Evolutionary conservation across 2,797 vertebrate genomes (phyloP).

Genomic region (Hybognathus amarus): DNA sequence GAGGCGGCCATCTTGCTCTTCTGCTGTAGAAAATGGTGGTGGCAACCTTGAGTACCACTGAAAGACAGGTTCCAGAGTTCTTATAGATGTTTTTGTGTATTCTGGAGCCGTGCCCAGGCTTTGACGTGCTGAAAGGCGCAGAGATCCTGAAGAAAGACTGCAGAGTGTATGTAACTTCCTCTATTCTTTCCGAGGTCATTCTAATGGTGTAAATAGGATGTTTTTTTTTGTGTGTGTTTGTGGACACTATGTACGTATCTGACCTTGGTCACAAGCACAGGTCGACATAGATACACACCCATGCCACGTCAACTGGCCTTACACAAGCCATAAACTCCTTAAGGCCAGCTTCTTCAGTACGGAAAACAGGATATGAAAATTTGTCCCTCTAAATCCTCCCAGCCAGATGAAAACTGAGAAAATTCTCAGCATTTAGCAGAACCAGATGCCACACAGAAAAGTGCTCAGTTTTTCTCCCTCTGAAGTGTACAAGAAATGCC

Average conservation of each 20-base stretch:
- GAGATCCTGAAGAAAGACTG: constrained; percentile 46
- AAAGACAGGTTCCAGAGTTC: constrained; percentile 3
- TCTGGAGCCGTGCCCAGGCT: constrained; percentile 46
- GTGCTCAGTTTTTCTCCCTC: background rate
- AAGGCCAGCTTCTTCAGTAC: constrained; percentile 66
- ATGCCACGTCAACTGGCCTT: constrained; percentile 26
- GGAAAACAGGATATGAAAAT: constrained; percentile 78
- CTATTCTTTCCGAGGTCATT: constrained; percentile 12
- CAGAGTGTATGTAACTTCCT: constrained; percentile 44
- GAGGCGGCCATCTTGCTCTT: constrained; percentile 29
- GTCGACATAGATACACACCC: constrained; percentile 6
- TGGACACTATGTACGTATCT: constrained; percentile 27
- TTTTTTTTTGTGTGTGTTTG: constrained; percentile 33
- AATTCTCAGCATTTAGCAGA: constrained; percentile 77
- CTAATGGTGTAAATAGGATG: constrained; percentile 32
- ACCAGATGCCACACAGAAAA: constrained; percentile 73
- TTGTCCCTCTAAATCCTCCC: constrained; percentile 73
- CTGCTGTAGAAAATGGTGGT: background rate
- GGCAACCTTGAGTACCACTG: background rate
- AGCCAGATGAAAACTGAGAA: constrained; percentile 75
- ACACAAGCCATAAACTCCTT: constrained; percentile 68
- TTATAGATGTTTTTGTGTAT: constrained; percentile 40
- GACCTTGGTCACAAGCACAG: constrained; percentile 2
- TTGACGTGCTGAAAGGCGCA: constrained; percentile 51
- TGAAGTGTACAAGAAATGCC: background rate